Evolutionary conservation across 2,113 vertebrate genomes (phyloP).

Genomic region (Phaethornis superciliosus): DNA sequence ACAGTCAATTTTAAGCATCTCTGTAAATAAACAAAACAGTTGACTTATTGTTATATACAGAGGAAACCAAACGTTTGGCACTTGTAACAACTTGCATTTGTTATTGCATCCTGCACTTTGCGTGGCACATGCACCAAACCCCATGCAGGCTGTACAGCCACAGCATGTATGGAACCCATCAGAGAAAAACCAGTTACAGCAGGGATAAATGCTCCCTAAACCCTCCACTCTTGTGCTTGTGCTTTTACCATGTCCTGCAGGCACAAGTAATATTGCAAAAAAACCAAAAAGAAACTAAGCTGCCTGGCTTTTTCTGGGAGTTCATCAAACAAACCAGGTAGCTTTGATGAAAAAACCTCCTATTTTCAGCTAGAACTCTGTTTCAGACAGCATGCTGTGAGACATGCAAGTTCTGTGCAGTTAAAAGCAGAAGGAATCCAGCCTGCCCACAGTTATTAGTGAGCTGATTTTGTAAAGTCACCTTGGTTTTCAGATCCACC

Average conservation of each 20-base stretch:
- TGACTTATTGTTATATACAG: conserved; percentile 6
- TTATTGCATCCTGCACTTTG: conserved; percentile 66
- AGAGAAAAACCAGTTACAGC: conserved; percentile 6
- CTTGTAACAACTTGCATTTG: conserved; percentile 57
- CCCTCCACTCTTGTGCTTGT: background rate
- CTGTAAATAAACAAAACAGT: conserved; percentile 6
- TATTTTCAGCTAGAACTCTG: background rate
- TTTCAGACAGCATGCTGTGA: background rate
- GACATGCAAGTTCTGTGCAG: background rate
- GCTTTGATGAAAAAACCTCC: background rate
- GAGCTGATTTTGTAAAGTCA: background rate
- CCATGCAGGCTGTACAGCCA: background rate
- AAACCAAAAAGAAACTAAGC: background rate
- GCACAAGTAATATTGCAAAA: background rate
- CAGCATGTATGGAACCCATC: conserved; percentile 7
- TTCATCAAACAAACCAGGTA: background rate
- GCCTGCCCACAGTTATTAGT: background rate
- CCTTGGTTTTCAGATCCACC: background rate
- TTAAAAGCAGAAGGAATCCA: background rate
- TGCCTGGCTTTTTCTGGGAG: conserved; percentile 1
- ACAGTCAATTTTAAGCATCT: conserved; percentile 58
- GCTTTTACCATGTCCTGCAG: conserved; percentile 14
- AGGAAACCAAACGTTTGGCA: conserved; percentile 72
- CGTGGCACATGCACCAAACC: conserved; percentile 12
- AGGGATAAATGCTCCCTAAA: background rate